Base-by-base conservation (phyloP, 2,888 invertebrate genomes). In the Ophioninae sp. region DNA sequence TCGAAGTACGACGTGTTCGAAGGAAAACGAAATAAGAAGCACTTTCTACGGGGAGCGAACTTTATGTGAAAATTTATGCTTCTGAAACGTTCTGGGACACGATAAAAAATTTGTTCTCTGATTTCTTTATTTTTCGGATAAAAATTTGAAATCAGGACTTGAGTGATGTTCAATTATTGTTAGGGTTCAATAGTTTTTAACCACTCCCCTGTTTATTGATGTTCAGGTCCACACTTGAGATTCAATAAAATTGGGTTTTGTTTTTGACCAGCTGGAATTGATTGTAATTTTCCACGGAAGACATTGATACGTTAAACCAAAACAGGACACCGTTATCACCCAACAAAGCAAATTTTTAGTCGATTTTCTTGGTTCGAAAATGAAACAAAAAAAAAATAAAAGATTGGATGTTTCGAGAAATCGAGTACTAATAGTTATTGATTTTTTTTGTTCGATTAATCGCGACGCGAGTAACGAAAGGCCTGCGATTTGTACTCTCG, bases 91-190 rank as follows among this genome's bases (percentile, higher is more conserved):
- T 37, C 59, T 64, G n/a, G 13, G 10, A 39, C 39, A 59, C 10
- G 64, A 44, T 0, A 1, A 74, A 39, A 21, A 62, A n/a, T 6
- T 67, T 23, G 30, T 44, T 41, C 23, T 20, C 13, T 8, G 56
- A 44, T 6, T 21, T 39, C 6, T 56, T 41, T 41, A 41, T 37
- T 57, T 69, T 80, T 41, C 10, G 10, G 5, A 30, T 7, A 37
- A 74, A 74, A 68, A 56, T 79, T 72, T 79, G 81, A 81, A 30
- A 84, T 84, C 84, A 82, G 68, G 72, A 56, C 73, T 73, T 81
- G 79, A 81, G 84, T 73, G 79, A 81, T 81, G 84, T 81, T 64
- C 84, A 76, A 81, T 41, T 79, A 13, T 75, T 23, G 65, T 44
- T 30, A 37, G 20, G 6, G 37, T 59, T 44, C 7, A 10, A 21